Evolutionary conservation across 1,140 invertebrate species (phyloP).

Genomic region (Littorina saxatilis): DNA sequence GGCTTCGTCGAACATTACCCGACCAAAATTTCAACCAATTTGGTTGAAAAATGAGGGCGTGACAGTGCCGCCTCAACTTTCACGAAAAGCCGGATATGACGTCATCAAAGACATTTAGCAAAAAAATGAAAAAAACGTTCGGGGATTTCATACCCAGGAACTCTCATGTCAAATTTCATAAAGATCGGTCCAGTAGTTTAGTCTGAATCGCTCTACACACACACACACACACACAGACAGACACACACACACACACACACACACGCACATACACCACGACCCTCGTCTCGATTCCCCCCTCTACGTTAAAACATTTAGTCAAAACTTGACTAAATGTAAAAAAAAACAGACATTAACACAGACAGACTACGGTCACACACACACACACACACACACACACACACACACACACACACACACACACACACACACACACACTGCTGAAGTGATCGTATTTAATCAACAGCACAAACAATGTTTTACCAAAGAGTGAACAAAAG

Average conservation of each 20-base stretch:
- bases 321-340: too few relatives aligned
- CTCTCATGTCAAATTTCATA: too few relatives aligned
- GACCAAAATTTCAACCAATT: too few relatives aligned
- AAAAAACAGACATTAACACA: neutral
- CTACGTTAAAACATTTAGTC: too few relatives aligned
- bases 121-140: too few relatives aligned
- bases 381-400: neutral
- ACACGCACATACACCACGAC: neutral
- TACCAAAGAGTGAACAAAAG: neutral
- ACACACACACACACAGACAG: neutral
- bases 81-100: neutral
- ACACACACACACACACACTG: neutral
- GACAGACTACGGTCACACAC: neutral
- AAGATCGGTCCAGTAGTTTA: too few relatives aligned
- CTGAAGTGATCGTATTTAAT: neutral
- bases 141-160: too few relatives aligned
- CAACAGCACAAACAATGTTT: neutral
- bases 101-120: too few relatives aligned
- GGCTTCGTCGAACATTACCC: too few relatives aligned
- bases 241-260: neutral
- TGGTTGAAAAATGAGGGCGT: too few relatives aligned
- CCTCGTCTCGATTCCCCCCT: too few relatives aligned
- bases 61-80: too few relatives aligned
- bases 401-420: neutral
- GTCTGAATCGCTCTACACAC: neutral